phyloP scores from a whole-genome alignment of 2,797 vertebrate genomes.

The Natrix natrix region DNA sequence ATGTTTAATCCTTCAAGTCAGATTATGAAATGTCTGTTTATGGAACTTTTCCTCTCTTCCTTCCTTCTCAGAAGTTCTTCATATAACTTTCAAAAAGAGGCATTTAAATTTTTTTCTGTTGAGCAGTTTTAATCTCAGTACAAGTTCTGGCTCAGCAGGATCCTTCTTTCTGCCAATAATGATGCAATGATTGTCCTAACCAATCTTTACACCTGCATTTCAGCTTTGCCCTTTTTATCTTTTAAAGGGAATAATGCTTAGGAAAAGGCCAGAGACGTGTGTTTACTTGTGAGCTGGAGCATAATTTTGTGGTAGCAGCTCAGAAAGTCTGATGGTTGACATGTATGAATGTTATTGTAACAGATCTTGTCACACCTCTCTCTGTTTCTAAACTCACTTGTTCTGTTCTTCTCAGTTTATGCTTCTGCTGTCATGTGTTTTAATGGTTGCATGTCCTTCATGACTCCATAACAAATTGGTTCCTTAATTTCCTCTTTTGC shows the following conservation, averaged over 20 bases:
- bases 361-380: background rate
- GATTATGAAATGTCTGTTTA: background rate
- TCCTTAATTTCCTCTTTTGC: background rate
- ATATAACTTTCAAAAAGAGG: background rate
- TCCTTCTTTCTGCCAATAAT: slow-evolving; percentile 15
- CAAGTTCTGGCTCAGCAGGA: background rate
- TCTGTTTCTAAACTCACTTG: background rate
- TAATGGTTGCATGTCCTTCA: background rate
- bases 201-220: background rate
- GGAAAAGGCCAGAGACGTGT: background rate
- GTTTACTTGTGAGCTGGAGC: background rate
- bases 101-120: background rate
- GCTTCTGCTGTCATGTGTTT: background rate
- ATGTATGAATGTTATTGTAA: background rate
- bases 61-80: background rate
- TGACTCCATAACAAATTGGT: background rate
- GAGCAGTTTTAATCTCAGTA: background rate
- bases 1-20: background rate
- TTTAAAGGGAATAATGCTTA: background rate
- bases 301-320: background rate
- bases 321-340: background rate
- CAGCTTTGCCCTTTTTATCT: background rate
- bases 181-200: background rate
- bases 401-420: background rate
- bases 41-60: background rate